Evolutionary conservation across 2,797 vertebrate species (phyloP), one percentile per base, ranked within the genome.

Genomic region (Leptoclinus maculatus): DNA sequence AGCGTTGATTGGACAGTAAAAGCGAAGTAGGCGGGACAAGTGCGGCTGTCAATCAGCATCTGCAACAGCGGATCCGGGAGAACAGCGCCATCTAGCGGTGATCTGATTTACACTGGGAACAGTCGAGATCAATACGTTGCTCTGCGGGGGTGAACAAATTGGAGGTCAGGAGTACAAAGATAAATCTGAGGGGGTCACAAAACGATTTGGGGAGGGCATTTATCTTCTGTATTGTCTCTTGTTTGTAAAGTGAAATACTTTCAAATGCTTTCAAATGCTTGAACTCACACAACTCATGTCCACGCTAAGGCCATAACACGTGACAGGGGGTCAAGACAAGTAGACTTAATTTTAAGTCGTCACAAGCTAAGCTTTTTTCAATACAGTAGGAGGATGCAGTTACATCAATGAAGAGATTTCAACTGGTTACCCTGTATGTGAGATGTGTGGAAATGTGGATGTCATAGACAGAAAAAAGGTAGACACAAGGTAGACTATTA

Each of bases 1-100:
- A 9, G 5, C 62, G 71, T 16, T 92, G 89, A 96, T 95, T 95
- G 95, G 95, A 77, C 74, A 17, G 38, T 25, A 36, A 38, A 29
- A 21, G 38, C 0, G 5, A 56, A 43, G 57, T 63, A 59, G 89
- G 90, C 43, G 91, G 88, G 82, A 63, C 66, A 32, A 34, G 1
- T 0, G 3, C 0, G 3, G 27, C n/a, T 45, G 70, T 73, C 72
- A 7, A 76, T 74, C 75, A 73, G 4, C n/a, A 21, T n/a, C 51
- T 56, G 12, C 8, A 1, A 4, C 16, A 1, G 11, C 4, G 19
- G 38, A 10, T 29, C 7, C 72, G 77, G 56, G 13, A 62, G 12
- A 73, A 87, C 45, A 90, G 77, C 66, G 87, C 4, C 89, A 80
- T 75, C 89, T 76, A 66, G 85, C 58, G 94, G 86, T 56, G 1